phyloP scores from a whole-genome alignment of 2,113 vertebrate species.

The Platycercus adscitus region DNA sequence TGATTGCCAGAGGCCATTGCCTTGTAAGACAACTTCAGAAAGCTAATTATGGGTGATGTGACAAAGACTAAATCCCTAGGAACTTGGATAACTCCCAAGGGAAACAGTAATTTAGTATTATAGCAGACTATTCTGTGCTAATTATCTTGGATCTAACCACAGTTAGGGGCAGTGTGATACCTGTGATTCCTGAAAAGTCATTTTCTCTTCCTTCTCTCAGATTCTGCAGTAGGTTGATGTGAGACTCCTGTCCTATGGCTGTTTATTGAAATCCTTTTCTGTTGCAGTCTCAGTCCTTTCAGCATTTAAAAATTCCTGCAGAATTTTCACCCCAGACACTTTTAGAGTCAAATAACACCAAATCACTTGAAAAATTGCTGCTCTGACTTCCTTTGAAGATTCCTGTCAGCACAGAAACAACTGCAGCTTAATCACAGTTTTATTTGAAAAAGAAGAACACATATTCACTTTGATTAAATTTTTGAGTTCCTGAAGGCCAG shows the following conservation, averaged over 20 bases:
- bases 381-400: neutral
- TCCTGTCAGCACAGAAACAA: constrained; percentile 17
- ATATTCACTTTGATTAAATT: constrained; percentile 18
- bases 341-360: neutral
- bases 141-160: neutral
- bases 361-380: neutral
- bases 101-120: neutral
- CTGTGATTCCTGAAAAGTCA: neutral
- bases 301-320: neutral
- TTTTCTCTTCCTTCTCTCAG: neutral
- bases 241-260: neutral
- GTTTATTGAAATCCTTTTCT: neutral
- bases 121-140: neutral
- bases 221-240: neutral
- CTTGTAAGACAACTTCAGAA: neutral
- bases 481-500: constrained; percentile 8
- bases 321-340: neutral
- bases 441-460: constrained; percentile 9
- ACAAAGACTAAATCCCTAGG: neutral
- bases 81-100: neutral
- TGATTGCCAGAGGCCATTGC: neutral
- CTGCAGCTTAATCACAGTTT: neutral
- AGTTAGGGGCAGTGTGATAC: neutral
- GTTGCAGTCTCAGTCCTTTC: neutral
- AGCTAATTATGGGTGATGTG: neutral